These are phyloP conservation scores for Lysiphlebus fabarum DNA, from an alignment of 1,140 invertebrate species.

Conservation along the genomic window DNA sequence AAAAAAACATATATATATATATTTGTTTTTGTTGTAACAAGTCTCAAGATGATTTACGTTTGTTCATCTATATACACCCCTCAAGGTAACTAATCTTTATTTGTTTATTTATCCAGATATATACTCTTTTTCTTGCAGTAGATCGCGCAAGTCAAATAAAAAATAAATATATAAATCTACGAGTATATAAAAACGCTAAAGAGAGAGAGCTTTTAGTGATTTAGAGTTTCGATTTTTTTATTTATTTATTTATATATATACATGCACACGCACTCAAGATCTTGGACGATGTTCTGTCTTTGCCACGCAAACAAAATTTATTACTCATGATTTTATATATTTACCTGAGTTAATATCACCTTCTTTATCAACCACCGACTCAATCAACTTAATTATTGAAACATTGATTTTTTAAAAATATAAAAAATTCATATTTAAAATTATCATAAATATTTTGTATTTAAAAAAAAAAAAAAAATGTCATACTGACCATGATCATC, in stretches of 20 bases:
- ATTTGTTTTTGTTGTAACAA: slow-evolving; percentile 37
- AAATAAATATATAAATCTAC: neutral
- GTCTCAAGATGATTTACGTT: slow-evolving; percentile 52
- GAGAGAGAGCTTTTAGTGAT: slow-evolving; percentile 40
- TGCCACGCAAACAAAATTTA: slow-evolving; percentile 48
- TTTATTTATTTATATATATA: no score
- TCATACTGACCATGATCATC: no score
- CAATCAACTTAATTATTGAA: neutral
- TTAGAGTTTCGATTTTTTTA: slow-evolving; percentile 50
- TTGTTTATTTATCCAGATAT: slow-evolving; percentile 55
- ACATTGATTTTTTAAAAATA: no score
- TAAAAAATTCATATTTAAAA: no score
- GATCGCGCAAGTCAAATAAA: slow-evolving; percentile 34
- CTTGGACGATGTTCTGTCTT: slow-evolving; percentile 33
- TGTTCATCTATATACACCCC: slow-evolving; percentile 30
- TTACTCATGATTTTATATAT: slow-evolving; percentile 25
- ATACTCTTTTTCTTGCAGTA: slow-evolving; percentile 31
- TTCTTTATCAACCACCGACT: neutral
- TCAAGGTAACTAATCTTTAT: slow-evolving; percentile 51
- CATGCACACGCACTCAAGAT: slow-evolving; percentile 36
- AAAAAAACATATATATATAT: no score
- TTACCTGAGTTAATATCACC: neutral
- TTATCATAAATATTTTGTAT: no score
- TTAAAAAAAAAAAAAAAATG: no score
- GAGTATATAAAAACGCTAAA: slow-evolving; percentile 5